phyloP scores from a whole-genome alignment of 2,113 vertebrate genomes.

The Cygnus atratus region DNA sequence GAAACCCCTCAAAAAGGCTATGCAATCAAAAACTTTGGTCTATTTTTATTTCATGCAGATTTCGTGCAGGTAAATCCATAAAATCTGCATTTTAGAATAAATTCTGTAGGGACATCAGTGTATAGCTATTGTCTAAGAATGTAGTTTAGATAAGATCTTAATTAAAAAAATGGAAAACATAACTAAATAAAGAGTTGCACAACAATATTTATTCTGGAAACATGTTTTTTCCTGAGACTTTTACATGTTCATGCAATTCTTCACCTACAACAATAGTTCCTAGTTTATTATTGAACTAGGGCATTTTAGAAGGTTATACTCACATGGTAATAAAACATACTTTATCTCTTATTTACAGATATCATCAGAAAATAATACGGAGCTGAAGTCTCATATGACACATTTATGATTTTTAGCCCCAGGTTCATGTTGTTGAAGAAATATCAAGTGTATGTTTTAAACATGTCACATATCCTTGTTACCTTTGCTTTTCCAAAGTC shows the following conservation, averaged over 20 bases:
- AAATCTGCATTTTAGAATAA: neutral
- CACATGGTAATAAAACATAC: neutral
- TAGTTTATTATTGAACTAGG: neutral
- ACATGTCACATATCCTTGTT: neutral
- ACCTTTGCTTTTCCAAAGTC: neutral
- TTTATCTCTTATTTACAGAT: neutral
- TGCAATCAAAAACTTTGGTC: neutral
- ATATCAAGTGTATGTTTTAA: neutral
- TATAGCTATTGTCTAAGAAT: neutral
- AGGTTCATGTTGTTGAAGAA: neutral
- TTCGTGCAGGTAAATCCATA: neutral
- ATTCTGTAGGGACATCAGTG: neutral
- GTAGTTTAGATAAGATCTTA: neutral
- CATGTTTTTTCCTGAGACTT: neutral
- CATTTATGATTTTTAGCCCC: neutral
- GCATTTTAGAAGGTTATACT: neutral
- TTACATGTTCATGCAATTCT: neutral
- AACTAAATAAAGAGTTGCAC: neutral
- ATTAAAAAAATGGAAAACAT: rapidly evolving
- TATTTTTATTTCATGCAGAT: neutral
- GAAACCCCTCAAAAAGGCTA: neutral
- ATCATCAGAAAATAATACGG: neutral
- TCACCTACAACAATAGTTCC: neutral
- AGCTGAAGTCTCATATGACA: neutral
- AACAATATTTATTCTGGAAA: neutral